Percentiles rank a stretch among this genome's conserved stretches.
Evolutionary conservation across 2,888 invertebrate species (phyloP).

Genomic region (Lochmaea capreae): DNA sequence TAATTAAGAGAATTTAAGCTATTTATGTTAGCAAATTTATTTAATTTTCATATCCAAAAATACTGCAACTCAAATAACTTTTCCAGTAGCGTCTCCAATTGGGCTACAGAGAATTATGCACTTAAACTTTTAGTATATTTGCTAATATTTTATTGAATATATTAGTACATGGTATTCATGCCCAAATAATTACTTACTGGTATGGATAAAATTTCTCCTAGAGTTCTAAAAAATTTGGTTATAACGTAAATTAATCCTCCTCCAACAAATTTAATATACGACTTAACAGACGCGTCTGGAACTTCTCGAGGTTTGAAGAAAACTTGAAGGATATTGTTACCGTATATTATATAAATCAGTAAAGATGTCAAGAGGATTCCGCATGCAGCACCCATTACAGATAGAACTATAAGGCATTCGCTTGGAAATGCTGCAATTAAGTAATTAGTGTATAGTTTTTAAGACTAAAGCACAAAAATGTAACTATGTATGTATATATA

Average conservation of each 20-base stretch:
- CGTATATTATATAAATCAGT: slow-evolving; percentile 48
- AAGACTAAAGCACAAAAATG: background rate
- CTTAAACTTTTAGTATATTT: too few species aligned
- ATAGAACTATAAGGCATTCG: slow-evolving; percentile 39
- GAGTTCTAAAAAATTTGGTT: slow-evolving; percentile 42
- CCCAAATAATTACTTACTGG: slow-evolving; percentile 43
- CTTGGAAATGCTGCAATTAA: slow-evolving; percentile 41
- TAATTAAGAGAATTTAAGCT: too few species aligned
- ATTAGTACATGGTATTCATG: too few species aligned
- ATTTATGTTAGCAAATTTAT: too few species aligned
- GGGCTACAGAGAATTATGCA: too few species aligned
- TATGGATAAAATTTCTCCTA: slow-evolving; percentile 46
- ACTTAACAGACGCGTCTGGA: slow-evolving; percentile 34
- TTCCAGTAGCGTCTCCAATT: too few species aligned
- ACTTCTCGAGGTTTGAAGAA: slow-evolving; percentile 44
- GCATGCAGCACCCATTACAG: slow-evolving; percentile 45
- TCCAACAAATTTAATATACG: slow-evolving; percentile 44
- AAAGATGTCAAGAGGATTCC: slow-evolving; percentile 46
- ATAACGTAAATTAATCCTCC: slow-evolving; percentile 45
- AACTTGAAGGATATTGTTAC: slow-evolving; percentile 43
- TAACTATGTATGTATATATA: too few species aligned
- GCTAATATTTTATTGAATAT: too few species aligned
- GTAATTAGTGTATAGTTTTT: background rate
- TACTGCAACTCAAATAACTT: too few species aligned
- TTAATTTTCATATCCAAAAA: too few species aligned